Conservation (phyloP, 2,113 vertebrate species). For the Prochilodus magdalenae region DNA sequence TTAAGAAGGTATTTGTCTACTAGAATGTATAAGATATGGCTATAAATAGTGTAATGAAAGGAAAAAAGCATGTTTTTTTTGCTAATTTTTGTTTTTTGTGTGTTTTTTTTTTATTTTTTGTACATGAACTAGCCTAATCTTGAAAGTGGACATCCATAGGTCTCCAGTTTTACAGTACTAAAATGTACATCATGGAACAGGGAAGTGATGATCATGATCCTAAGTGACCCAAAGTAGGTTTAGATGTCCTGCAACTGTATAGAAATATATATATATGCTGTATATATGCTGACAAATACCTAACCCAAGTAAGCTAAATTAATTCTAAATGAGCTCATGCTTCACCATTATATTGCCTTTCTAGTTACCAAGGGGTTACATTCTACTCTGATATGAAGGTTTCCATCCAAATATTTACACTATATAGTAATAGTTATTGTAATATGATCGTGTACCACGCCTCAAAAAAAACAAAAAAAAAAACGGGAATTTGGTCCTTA, state of each 20-base stretch:
- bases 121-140: conserved; percentile 24
- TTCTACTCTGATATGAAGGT: conserved; percentile 61
- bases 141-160: conserved; percentile 30
- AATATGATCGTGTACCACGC: conserved; percentile 39
- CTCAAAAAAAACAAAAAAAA: conserved; percentile 36
- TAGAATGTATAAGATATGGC: conserved; percentile 48
- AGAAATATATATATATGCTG: conserved; percentile 41
- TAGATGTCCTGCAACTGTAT: conserved; percentile 32
- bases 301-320: conserved; percentile 47
- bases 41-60: conserved; percentile 36
- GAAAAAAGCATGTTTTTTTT: conserved; percentile 7
- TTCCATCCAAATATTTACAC: conserved; percentile 60
- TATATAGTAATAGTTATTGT: conserved; percentile 26
- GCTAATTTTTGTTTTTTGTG: not conserved
- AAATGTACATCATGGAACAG: conserved; percentile 45
- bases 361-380: conserved; percentile 66
- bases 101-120: not conserved
- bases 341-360: conserved; percentile 61
- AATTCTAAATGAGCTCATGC: conserved; percentile 56
- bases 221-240: conserved; percentile 24
- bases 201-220: conserved; percentile 23
- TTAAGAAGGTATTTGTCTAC: conserved; percentile 37
- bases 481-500: conserved; percentile 60
- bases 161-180: conserved; percentile 42
- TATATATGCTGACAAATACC: conserved; percentile 36